Conservation (phyloP, 1,140 invertebrate genomes). For the Oreohelix idahoensis region DNA sequence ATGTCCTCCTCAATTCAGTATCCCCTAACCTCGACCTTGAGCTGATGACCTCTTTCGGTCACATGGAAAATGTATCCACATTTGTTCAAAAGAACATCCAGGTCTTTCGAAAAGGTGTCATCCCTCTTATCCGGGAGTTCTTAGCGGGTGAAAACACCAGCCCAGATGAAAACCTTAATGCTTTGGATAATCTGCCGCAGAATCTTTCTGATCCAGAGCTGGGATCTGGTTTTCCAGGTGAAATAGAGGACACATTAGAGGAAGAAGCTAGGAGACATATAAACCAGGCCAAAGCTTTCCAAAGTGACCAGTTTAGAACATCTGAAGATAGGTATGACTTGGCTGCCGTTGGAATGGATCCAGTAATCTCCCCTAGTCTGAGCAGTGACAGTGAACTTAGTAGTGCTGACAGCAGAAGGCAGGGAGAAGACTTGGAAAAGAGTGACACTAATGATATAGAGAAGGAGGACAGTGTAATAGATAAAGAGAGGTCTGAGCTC, state of each 20-base stretch:
- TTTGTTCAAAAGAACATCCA: conserved; percentile 66
- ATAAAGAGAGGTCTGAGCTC: not conserved
- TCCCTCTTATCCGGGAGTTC: conserved; percentile 65
- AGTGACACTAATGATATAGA: not conserved
- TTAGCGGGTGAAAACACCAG: conserved; percentile 48
- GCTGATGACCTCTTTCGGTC: not conserved
- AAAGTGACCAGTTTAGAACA: conserved; percentile 26
- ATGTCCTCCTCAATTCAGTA: conserved; percentile 21
- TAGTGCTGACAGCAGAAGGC: not conserved
- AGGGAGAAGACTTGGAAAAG: not conserved
- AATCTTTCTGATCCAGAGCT: not conserved
- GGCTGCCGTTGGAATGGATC: conserved; percentile 20
- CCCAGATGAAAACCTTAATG: conserved; percentile 46
- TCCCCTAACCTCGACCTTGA: conserved; percentile 32
- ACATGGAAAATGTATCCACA: conserved; percentile 8
- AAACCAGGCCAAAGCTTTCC: conserved; percentile 31
- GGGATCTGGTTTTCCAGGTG: not conserved
- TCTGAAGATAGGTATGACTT: conserved; percentile 33
- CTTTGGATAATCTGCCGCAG: not conserved
- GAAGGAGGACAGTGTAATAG: not conserved
- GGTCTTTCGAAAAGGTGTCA: conserved; percentile 66
- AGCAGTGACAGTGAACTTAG: conserved; percentile 36
- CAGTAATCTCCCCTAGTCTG: conserved; percentile 32
- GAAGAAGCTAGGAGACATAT: conserved; percentile 26
- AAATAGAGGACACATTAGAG: not conserved